phyloP scores from a whole-genome alignment of 2,113 vertebrate genomes.

The Nerophis lumbriciformis region DNA sequence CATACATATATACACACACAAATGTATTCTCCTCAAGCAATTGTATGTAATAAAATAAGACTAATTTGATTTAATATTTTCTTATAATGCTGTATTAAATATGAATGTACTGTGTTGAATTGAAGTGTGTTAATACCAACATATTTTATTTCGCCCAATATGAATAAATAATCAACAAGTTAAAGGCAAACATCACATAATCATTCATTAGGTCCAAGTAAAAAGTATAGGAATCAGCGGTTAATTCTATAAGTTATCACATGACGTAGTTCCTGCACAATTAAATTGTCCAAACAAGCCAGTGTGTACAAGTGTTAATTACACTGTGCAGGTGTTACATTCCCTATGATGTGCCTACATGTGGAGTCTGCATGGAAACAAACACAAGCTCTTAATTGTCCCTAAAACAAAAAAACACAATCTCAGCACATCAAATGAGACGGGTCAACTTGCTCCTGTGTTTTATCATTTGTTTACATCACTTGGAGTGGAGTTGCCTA shows the following conservation, averaged over 20 bases:
- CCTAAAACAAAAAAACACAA: background rate
- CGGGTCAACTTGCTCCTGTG: background rate
- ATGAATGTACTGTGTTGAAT: too few species aligned
- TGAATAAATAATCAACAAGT: too few species aligned
- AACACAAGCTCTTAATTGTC: constrained; percentile 13
- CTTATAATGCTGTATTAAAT: too few species aligned
- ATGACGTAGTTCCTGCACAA: background rate
- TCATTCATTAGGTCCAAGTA: too few species aligned
- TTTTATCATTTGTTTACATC: background rate
- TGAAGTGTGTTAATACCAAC: too few species aligned
- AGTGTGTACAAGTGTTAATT: constrained; percentile 1
- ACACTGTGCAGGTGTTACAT: constrained; percentile 25
- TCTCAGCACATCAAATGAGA: background rate
- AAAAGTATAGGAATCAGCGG: too few species aligned
- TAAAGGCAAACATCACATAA: too few species aligned
- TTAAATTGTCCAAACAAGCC: constrained; percentile 11
- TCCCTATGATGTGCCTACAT: constrained; percentile 34
- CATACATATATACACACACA: too few species aligned
- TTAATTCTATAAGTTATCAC: background rate
- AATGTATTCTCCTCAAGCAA: too few species aligned
- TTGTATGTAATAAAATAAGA: too few species aligned
- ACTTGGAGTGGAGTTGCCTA: constrained; percentile 2
- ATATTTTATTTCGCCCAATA: too few species aligned
- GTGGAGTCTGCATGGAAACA: constrained; percentile 18
- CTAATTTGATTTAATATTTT: too few species aligned